A percentile compares a stretch with the other conserved stretches of the same genome.
phyloP scores from a whole-genome alignment of 2,797 vertebrate species.

The Phataginus tricuspis region DNA sequence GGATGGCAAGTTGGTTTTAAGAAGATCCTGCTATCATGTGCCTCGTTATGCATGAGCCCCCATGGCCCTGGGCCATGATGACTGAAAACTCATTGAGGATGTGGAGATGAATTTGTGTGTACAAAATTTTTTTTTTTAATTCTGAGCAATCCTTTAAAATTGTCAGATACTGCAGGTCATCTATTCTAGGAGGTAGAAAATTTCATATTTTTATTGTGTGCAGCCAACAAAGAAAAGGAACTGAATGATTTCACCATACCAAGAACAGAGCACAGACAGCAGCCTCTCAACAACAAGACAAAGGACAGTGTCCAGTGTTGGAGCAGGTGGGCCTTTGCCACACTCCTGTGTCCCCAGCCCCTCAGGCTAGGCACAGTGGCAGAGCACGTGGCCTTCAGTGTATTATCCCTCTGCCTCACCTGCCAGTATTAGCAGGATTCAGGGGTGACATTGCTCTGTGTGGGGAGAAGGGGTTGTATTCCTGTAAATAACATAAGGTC shows the following conservation, averaged over 20 bases:
- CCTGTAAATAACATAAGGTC: conserved; percentile 37
- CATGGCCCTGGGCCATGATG: rapidly evolving
- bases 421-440: neutral
- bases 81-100: neutral
- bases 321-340: neutral
- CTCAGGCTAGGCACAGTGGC: rapidly evolving
- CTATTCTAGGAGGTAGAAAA: neutral
- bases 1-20: neutral
- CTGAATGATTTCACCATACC: neutral
- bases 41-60: neutral
- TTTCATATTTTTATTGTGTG: conserved; percentile 10
- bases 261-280: neutral
- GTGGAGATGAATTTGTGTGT: neutral
- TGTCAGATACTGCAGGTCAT: neutral
- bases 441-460: neutral
- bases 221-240: neutral
- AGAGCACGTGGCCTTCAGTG: rapidly evolving
- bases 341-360: rapidly evolving
- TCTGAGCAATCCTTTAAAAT: neutral
- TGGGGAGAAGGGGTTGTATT: neutral
- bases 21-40: neutral
- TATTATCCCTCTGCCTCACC: neutral
- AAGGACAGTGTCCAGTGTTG: neutral
- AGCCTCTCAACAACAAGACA: neutral
- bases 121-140: neutral